Evolutionary conservation across 2,113 vertebrate species (phyloP).

Genomic region (Ibidorhyncha struthersii): DNA sequence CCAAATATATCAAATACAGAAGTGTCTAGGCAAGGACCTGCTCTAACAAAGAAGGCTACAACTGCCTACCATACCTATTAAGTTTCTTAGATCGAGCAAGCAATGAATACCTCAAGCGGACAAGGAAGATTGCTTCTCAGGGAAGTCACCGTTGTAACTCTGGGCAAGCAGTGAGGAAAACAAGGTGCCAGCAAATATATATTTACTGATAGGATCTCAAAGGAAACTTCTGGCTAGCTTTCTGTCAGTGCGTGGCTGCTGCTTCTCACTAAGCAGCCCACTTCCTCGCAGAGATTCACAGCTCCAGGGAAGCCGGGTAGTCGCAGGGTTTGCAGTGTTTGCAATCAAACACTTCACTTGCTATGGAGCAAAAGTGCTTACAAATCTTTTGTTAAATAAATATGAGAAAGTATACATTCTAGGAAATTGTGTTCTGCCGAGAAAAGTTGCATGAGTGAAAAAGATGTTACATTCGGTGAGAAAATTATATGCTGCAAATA

Average conservation of each 20-base stretch:
- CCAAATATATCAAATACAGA: neutral
- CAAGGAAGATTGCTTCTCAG: neutral
- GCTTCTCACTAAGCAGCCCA: neutral
- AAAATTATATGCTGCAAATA: constrained; percentile 74
- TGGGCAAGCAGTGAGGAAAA: neutral
- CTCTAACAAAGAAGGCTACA: neutral
- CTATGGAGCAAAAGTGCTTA: constrained; percentile 25
- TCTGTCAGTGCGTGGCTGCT: neutral
- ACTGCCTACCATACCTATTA: neutral
- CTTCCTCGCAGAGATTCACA: neutral
- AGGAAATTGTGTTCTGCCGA: constrained; percentile 30
- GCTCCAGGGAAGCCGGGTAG: neutral
- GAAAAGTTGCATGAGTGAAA: neutral
- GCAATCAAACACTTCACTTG: constrained; percentile 11
- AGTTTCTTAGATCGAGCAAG: neutral
- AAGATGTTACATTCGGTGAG: constrained; percentile 53
- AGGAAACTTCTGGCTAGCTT: neutral
- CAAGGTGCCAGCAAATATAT: neutral
- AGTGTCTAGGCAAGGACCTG: neutral
- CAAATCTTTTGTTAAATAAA: constrained; percentile 50
- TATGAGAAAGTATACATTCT: constrained; percentile 14
- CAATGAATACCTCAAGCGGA: neutral
- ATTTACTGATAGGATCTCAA: neutral
- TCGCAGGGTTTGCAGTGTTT: neutral
- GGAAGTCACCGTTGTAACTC: neutral